Evolutionary conservation across 2,888 invertebrate species (phyloP), one percentile per base, ranked within the genome.

Genomic region (Papilio demoleus): DNA sequence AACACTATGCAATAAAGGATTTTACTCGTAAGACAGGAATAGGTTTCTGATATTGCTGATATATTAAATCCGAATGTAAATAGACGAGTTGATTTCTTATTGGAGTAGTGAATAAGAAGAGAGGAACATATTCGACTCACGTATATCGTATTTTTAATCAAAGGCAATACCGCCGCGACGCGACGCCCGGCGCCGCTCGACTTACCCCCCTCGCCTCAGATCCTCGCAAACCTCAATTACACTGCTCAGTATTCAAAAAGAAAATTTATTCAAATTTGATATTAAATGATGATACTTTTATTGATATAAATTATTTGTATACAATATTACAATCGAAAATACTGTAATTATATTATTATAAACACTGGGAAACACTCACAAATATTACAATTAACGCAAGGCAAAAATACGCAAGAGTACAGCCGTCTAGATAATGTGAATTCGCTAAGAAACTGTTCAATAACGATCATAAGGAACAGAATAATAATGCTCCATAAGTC

Each of bases 61-160:
- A 31, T 56, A 56, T 56, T 56, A 31, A 56, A 31, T 8, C 31
- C 31, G 53, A 56, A 56, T 31, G 31, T 56, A 27, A 56, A 56
- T 31, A 56, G 31, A 17, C 17, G 31, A 27, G 27, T 56, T 31
- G n/a, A 56, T 56, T 31, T 56, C 53, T 56, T 56, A 56, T 56
- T 56, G 53, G 53, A 56, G 31, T 31, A 34, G 42, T 34, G 50
- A 45, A 36, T 53, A 64, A 53, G 64, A 38, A 12, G 12, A 64
- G 40, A 22, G 36, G 12, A 64, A 64, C 53, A 38, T 53, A 64
- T 64, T 53, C 53, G 17, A 4, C 24, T 22, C 64, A 64, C 64
- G 64, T 64, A 50, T 38, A 24, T 24, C 64, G 53, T 64, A 64
- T 53, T 64, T 64, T 64, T 53, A 64, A 64, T 64, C 64, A 64